Evolutionary conservation across 2,113 vertebrate genomes (phyloP).

Genomic region (Cardinalis cardinalis): DNA sequence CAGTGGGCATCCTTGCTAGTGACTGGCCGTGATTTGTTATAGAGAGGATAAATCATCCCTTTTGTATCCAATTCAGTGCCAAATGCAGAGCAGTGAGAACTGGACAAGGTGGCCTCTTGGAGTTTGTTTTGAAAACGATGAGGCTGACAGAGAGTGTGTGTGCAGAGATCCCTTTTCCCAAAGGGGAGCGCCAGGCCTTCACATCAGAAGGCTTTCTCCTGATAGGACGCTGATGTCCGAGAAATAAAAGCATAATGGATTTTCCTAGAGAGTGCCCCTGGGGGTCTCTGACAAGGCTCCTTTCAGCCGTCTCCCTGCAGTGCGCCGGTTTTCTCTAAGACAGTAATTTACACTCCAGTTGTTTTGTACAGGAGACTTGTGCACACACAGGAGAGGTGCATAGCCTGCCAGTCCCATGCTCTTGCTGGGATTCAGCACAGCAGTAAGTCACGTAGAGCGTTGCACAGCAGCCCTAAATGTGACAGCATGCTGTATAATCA

Average conservation of each 20-base stretch:
- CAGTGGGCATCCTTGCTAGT: neutral
- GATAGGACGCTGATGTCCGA: neutral
- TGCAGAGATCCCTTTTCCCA: neutral
- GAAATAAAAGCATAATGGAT: neutral
- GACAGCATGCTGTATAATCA: slow-evolving; percentile 14
- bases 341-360: neutral
- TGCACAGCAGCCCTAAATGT: neutral
- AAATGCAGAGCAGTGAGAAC: neutral
- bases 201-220: neutral
- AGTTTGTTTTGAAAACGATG: neutral
- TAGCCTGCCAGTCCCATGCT: neutral
- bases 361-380: neutral
- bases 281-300: neutral
- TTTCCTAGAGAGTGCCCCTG: neutral
- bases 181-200: neutral
- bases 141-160: neutral
- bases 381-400: neutral
- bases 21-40: neutral
- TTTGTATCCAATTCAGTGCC: neutral
- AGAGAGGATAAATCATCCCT: neutral
- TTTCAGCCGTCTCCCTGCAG: neutral
- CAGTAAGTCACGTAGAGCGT: neutral
- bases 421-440: neutral
- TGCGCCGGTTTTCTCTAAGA: neutral
- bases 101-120: neutral